Conservation (phyloP, 2,888 invertebrate genomes). For the Cephus rjabovi region DNA sequence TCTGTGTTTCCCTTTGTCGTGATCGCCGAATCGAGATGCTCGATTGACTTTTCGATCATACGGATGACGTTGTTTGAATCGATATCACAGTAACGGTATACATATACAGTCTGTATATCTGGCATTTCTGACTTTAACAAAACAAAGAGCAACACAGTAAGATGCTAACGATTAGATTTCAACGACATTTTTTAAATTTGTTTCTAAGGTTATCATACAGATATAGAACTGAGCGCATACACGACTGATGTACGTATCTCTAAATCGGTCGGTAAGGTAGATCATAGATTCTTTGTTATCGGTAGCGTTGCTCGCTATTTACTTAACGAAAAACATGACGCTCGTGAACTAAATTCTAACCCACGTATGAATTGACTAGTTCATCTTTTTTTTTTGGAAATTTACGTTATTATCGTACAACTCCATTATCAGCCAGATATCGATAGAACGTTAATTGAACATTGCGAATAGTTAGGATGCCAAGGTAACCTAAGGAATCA, state of each 20-base stretch:
- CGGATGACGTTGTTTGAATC: too few species aligned
- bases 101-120: background rate
- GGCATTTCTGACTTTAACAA: background rate
- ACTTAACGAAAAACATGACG: background rate
- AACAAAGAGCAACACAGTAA: too few species aligned
- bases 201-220: background rate
- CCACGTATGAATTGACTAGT: background rate
- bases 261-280: background rate
- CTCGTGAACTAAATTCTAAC: background rate
- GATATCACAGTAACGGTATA: too few species aligned
- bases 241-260: too few species aligned
- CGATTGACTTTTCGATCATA: background rate
- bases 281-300: background rate
- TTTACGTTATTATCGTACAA: background rate
- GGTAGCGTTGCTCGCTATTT: background rate
- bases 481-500: background rate
- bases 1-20: background rate
- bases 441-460: background rate
- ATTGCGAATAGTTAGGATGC: background rate
- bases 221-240: too few species aligned
- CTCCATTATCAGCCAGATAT: background rate
- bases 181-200: background rate
- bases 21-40: background rate
- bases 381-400: background rate
- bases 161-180: background rate